Evolutionary conservation across 2,797 vertebrate species (phyloP).

Genomic region (Meda fulgida): DNA sequence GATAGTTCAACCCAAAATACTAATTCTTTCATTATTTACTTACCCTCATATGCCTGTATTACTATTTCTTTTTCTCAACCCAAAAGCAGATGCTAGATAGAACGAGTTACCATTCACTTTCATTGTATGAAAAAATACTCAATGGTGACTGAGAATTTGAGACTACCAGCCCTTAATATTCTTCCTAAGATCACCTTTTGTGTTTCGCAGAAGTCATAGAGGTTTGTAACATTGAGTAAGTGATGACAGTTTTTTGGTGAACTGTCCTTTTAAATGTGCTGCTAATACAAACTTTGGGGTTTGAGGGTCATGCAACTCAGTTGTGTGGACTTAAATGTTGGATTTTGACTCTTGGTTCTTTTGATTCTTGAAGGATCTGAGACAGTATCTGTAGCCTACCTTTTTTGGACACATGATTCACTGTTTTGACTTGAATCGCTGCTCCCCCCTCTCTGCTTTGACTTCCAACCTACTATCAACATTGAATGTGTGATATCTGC

Average conservation of each 20-base stretch:
- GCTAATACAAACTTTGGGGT: background rate
- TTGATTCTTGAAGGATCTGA: background rate
- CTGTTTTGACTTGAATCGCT: slow-evolving; percentile 10
- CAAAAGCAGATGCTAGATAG: slow-evolving; percentile 1
- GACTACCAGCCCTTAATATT: background rate
- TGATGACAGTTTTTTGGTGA: background rate
- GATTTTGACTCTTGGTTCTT: background rate
- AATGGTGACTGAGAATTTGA: slow-evolving; percentile 4
- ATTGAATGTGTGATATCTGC: slow-evolving; percentile 15
- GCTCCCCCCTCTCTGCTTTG: slow-evolving; percentile 5
- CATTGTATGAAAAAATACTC: background rate
- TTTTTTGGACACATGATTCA: background rate
- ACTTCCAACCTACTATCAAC: slow-evolving; percentile 3
- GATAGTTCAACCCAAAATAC: background rate
- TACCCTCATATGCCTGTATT: background rate
- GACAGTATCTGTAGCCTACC: background rate
- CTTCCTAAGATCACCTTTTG: background rate
- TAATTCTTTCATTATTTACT: background rate
- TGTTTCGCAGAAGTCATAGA: background rate
- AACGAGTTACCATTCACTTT: background rate
- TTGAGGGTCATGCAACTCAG: background rate
- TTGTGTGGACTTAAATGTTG: background rate
- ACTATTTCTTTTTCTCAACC: background rate
- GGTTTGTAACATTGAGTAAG: background rate
- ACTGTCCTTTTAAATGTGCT: background rate